Conservation (phyloP, 2,797 vertebrate genomes). For the Potorous gilbertii region DNA sequence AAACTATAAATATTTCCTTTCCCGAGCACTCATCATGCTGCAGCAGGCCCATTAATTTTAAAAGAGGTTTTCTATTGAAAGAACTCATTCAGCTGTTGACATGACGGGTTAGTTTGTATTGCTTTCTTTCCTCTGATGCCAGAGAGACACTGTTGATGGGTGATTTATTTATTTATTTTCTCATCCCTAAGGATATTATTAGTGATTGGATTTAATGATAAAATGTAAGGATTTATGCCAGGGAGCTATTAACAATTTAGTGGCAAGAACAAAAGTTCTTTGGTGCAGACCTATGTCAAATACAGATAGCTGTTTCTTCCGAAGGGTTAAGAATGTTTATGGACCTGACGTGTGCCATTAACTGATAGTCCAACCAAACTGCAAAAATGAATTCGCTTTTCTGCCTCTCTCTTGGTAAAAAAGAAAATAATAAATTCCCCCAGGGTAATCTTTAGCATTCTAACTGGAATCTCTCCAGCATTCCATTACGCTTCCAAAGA, state of each 20-base stretch:
- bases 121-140: conserved; percentile 13
- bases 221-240: conserved; percentile 38
- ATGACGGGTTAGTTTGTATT: conserved; percentile 47
- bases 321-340: background rate
- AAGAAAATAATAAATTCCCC: background rate
- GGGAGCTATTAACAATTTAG: background rate
- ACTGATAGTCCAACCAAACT: conserved; percentile 14
- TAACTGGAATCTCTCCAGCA: conserved; percentile 48
- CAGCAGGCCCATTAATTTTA: conserved; percentile 76
- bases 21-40: conserved; percentile 67
- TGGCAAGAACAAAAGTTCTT: conserved; percentile 29
- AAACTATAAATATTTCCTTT: conserved; percentile 80
- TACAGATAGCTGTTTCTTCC: background rate
- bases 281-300: background rate
- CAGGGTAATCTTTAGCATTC: conserved; percentile 52
- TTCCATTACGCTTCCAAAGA: conserved; percentile 26
- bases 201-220: conserved; percentile 59
- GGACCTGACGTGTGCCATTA: background rate
- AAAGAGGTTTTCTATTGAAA: conserved; percentile 74
- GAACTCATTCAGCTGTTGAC: conserved; percentile 63
- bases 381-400: background rate
- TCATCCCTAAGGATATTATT: conserved; percentile 51
- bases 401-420: conserved; percentile 1
- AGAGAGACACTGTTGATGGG: conserved; percentile 5
- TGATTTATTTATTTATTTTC: conserved; percentile 61